Evolutionary conservation across 1,140 invertebrate species (phyloP), one percentile per base, ranked within the genome.

Genomic region (Phortica variegata): DNA sequence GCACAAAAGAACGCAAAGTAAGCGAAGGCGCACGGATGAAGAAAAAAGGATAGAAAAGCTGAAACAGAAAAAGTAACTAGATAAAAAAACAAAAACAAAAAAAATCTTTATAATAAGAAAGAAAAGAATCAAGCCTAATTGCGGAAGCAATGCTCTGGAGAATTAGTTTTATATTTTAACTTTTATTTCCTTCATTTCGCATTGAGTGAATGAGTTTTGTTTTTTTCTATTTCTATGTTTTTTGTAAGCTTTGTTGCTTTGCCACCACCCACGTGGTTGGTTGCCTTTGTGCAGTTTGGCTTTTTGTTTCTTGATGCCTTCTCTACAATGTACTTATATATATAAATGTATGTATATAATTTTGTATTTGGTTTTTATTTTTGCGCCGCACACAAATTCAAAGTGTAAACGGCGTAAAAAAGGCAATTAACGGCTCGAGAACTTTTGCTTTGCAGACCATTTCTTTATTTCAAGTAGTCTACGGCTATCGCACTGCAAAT

Each of bases 91-190:
- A 40, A 21, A 32, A 43, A 29, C 6, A 18, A 32, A 23, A 0
- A 23, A 3, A 15, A 26, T 2, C 38, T 15, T 17, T n/a, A n/a
- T 44, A 44, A 44, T 44, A 6, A 18, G 8, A 19, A 34, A 44
- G 33, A 54, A 58, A 61, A 62, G 52, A 46, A 47, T 38, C 50
- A 38, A 40, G 59, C 66, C 65, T 70, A 70, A 70, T 70, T 70
- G 59, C 65, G 54, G 52, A 69, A 54, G 61, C 59, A 70, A 62
- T 70, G 52, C 56, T 50, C 65, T 49, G 38, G 54, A 58, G 65
- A 60, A 62, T 62, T 65, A 55, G 50, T 56, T 70, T 58, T 57
- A 50, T 43, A 60, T 43, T 62, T 59, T 29, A 57, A 57, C 59
- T 54, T 61, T 60, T 55, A 41, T 54, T 56, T 50, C 15, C 26